Evolutionary conservation across 23 tunicate genomes (phyloP).

Genomic region (Phallusia fumigata): DNA sequence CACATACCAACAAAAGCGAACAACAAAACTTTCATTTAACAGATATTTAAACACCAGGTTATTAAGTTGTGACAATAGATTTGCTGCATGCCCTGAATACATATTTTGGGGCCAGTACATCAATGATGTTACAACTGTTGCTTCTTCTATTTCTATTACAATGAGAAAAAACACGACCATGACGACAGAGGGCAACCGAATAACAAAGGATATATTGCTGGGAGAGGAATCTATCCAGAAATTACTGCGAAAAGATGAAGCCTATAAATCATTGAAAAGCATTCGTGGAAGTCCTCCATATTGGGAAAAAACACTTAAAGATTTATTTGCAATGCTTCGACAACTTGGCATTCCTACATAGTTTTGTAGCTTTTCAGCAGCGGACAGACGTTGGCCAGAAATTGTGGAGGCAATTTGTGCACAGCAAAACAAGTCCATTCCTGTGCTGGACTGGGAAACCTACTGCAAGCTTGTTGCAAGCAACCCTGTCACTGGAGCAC

Average conservation of each 20-base stretch:
- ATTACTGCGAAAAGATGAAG: background rate
- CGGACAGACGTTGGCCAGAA: constrained; percentile 32
- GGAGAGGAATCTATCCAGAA: background rate
- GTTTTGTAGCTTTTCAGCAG: constrained; percentile 22
- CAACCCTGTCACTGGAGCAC: constrained; percentile 6
- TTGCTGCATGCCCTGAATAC: constrained; percentile 19
- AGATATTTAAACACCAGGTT: constrained; percentile 12
- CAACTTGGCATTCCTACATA: constrained; percentile 10
- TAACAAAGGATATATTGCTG: background rate
- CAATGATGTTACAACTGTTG: background rate
- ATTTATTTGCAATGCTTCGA: constrained; percentile 29
- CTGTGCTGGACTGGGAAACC: constrained; percentile 3
- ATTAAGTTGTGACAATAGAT: constrained; percentile 16
- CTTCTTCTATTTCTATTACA: constrained; percentile 11
- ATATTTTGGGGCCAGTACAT: constrained; percentile 26
- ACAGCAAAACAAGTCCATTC: background rate
- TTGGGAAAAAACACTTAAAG: constrained; percentile 24
- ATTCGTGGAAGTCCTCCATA: constrained; percentile 27
- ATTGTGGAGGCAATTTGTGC: constrained; percentile 12
- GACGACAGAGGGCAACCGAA: background rate
- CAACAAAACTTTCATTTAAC: background rate
- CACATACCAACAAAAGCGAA: background rate
- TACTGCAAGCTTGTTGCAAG: constrained; percentile 7
- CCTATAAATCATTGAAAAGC: background rate
- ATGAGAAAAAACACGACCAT: background rate